These are phyloP conservation scores for Gambusia holbrooki DNA, from an alignment of 2,113 vertebrate genomes.

Conservation along the genomic window DNA sequence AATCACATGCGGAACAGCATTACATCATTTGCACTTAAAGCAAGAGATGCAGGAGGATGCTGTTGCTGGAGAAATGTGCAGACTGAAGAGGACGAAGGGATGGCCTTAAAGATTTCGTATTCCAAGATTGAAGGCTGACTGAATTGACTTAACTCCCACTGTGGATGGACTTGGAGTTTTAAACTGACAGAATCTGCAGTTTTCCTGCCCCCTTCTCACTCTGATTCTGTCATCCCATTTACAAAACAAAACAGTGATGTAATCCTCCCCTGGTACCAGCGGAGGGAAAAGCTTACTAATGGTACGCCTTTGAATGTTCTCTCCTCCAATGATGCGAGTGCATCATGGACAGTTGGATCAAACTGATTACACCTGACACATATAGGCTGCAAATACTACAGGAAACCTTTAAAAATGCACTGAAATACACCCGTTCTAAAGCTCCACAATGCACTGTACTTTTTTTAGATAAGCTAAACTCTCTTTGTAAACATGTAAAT, in stretches of 20 bases:
- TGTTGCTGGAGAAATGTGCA: constrained; percentile 13
- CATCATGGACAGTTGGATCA: constrained; percentile 13
- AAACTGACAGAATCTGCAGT: constrained; percentile 24
- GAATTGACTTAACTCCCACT: constrained; percentile 14
- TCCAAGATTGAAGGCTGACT: background rate
- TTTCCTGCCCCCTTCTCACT: constrained; percentile 36
- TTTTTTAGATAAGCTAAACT: constrained; percentile 54
- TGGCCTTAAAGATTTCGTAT: constrained; percentile 12
- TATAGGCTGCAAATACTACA: constrained; percentile 19
- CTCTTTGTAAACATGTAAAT: constrained; percentile 53
- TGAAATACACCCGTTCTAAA: constrained; percentile 38
- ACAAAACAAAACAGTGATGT: constrained; percentile 74
- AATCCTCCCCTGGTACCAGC: constrained; percentile 74
- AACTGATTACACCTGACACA: constrained; percentile 14
- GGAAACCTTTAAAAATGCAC: constrained; percentile 30
- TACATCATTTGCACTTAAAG: constrained; percentile 59
- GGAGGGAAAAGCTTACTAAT: constrained; percentile 66
- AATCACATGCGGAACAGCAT: constrained; percentile 24
- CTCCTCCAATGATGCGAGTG: constrained; percentile 35
- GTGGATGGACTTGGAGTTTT: constrained; percentile 14
- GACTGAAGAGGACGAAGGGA: constrained; percentile 9
- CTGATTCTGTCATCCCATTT: constrained; percentile 58
- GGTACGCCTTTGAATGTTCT: constrained; percentile 38
- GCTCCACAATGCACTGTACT: constrained; percentile 68
- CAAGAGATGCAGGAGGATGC: constrained; percentile 30